Conservation (phyloP, 1,140 invertebrate species). For the Ooceraea biroi region DNA sequence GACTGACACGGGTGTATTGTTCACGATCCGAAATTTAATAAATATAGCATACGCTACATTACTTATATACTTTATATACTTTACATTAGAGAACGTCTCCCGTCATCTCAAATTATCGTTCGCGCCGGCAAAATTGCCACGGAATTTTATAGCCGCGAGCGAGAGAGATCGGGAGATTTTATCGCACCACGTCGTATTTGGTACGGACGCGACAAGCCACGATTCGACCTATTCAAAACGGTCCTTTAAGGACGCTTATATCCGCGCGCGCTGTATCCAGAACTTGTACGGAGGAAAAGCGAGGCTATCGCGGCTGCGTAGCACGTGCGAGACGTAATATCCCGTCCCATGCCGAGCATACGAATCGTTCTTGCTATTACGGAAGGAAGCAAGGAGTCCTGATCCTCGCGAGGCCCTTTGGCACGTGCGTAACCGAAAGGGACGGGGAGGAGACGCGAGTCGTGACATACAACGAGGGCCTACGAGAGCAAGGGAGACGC, state of each 20-base stretch:
- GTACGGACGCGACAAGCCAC: neutral
- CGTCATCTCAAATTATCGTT: neutral
- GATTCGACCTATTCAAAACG: slow-evolving; percentile 39
- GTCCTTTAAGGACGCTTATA: slow-evolving; percentile 46
- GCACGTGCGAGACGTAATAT: slow-evolving; percentile 80
- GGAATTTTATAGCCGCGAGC: too few species aligned
- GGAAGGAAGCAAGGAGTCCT: slow-evolving; percentile 18
- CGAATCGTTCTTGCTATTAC: slow-evolving; percentile 68
- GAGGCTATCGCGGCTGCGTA: slow-evolving; percentile 65
- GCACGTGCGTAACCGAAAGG: slow-evolving; percentile 43
- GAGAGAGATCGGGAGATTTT: neutral
- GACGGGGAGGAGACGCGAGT: neutral
- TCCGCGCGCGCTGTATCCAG: slow-evolving; percentile 26
- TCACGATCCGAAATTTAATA: too few species aligned
- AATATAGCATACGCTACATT: too few species aligned
- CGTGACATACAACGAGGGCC: slow-evolving; percentile 19
- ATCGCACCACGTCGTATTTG: neutral
- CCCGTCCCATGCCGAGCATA: slow-evolving; percentile 73
- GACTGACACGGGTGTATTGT: neutral
- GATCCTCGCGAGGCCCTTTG: slow-evolving; percentile 41
- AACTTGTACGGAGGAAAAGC: neutral
- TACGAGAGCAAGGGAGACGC: neutral
- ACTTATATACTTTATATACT: too few species aligned
- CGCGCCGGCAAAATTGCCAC: neutral
- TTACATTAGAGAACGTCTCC: too few species aligned